phyloP scores from a whole-genome alignment of 2,797 vertebrate genomes.

The Tragelaphus oryx region DNA sequence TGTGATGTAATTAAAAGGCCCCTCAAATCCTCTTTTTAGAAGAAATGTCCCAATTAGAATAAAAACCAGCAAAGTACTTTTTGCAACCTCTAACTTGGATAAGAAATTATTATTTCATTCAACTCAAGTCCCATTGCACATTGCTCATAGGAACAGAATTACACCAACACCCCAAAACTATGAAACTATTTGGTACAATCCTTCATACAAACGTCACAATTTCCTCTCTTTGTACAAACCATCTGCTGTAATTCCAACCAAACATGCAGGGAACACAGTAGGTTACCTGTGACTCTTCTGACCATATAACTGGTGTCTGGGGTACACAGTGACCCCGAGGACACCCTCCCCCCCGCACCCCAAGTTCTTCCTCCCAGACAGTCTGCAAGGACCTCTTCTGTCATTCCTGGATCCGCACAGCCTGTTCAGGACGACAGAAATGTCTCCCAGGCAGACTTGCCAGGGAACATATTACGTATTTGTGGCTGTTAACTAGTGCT shows the following conservation, averaged over 20 bases:
- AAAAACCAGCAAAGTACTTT: not conserved
- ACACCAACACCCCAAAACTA: not conserved
- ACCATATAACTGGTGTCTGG: not conserved
- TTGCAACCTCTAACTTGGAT: not conserved
- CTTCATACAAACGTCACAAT: not conserved
- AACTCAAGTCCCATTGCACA: not conserved
- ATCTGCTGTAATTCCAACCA: not conserved
- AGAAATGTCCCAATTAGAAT: not conserved
- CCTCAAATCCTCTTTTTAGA: constrained; percentile 1
- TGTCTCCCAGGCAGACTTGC: not conserved
- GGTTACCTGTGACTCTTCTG: not conserved
- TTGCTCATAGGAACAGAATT: not conserved
- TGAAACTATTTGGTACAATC: not conserved
- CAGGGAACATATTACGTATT: not conserved
- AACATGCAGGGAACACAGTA: not conserved
- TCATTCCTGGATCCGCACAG: not conserved
- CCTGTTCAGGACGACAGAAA: not conserved
- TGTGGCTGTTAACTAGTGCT: not conserved
- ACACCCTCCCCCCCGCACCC: fast-evolving
- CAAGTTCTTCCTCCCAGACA: not conserved
- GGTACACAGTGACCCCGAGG: not conserved
- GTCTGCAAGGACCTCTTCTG: not conserved
- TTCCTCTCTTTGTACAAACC: not conserved
- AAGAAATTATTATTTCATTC: constrained; percentile 1
- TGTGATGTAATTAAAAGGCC: not conserved